Evolutionary conservation across 2,113 vertebrate species (phyloP).

Genomic region (Chaetops frenatus): DNA sequence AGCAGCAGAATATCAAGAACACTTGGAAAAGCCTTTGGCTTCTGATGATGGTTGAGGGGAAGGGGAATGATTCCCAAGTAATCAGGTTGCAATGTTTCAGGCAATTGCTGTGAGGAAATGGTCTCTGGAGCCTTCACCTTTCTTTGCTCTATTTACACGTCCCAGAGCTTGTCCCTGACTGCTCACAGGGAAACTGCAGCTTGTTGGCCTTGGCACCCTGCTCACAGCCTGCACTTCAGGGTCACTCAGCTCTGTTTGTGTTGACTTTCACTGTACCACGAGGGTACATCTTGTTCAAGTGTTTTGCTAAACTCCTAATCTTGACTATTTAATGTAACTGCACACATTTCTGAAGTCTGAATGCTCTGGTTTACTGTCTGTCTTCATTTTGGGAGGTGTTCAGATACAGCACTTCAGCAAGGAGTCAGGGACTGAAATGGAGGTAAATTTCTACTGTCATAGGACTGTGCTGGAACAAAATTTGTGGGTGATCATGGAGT

Average conservation of each 20-base stretch:
- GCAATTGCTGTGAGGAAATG: neutral
- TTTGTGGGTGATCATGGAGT: neutral
- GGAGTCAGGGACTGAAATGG: neutral
- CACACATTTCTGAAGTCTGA: neutral
- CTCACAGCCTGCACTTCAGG: neutral
- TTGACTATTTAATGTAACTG: neutral
- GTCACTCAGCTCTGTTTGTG: neutral
- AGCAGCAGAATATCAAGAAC: neutral
- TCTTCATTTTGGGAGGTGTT: neutral
- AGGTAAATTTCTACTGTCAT: neutral
- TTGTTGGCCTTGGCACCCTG: neutral
- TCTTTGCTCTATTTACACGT: rapidly evolving
- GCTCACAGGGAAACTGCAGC: neutral
- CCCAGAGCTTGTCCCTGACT: neutral
- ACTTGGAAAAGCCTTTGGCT: neutral
- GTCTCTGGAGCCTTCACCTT: neutral
- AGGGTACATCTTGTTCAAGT: neutral
- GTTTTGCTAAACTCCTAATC: neutral
- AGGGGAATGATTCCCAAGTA: neutral
- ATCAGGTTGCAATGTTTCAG: neutral
- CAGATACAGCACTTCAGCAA: neutral
- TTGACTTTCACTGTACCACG: neutral
- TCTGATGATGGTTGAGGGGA: neutral
- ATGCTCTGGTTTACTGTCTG: neutral
- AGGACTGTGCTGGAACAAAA: neutral